A percentile compares a stretch with the other conserved stretches of the same genome.
Evolutionary conservation across 2,888 invertebrate genomes (phyloP).

Genomic region (Yponomeuta cagnagella): DNA sequence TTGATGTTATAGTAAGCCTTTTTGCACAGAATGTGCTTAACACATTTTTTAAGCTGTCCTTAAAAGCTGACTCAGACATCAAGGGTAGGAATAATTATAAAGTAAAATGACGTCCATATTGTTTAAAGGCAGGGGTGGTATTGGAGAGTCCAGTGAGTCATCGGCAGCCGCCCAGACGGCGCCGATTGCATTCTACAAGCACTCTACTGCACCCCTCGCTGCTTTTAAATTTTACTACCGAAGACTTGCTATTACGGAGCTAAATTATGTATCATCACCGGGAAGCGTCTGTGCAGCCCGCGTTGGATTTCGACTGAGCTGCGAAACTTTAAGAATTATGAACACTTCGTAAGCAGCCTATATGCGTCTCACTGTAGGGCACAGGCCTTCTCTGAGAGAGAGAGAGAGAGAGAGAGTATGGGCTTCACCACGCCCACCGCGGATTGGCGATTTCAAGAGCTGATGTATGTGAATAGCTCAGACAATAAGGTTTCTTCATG

Average conservation of each 20-base stretch:
- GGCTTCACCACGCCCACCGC: no score
- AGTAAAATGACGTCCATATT: neutral
- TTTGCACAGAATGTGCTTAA: no score
- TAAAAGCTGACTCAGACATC: neutral
- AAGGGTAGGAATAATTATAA: neutral
- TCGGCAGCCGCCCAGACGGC: constrained; percentile 59
- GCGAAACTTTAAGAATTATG: neutral
- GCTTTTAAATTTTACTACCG: constrained; percentile 24
- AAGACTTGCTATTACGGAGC: neutral
- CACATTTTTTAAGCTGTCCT: neutral
- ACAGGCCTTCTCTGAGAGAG: no score
- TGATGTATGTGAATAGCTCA: no score
- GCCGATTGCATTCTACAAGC: constrained; percentile 41
- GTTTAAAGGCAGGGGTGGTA: neutral
- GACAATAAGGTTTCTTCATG: no score
- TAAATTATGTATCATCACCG: neutral
- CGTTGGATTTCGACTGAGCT: neutral
- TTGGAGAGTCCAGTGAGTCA: constrained; percentile 44
- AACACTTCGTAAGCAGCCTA: no score
- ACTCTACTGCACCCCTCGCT: constrained; percentile 43
- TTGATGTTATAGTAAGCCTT: no score
- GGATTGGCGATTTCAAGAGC: no score
- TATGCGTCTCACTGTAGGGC: no score
- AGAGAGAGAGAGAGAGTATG: no score
- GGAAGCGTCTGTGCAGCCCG: neutral